Conservation (phyloP, 2,797 vertebrate species). For the Sebastes trivittatus region DNA sequence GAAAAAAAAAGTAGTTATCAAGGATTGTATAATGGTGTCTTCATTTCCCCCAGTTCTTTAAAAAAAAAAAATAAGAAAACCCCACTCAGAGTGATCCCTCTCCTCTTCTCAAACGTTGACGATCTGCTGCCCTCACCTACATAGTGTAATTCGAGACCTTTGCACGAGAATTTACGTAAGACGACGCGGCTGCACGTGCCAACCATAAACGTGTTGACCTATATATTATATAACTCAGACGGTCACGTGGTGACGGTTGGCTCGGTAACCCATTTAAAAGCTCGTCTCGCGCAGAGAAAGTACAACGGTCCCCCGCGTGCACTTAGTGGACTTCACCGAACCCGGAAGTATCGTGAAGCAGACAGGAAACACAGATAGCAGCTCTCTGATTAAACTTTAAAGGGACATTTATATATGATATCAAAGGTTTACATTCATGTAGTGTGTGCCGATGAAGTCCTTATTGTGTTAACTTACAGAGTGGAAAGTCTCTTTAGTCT, state of each 20-base stretch:
- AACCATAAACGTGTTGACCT: slow-evolving; percentile 76
- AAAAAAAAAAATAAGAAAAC: not conserved
- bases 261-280: slow-evolving; percentile 60
- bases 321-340: too few relatives aligned
- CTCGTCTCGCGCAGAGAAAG: slow-evolving; percentile 39
- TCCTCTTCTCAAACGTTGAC: accelerated
- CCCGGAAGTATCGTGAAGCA: slow-evolving; percentile 9
- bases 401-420: too few relatives aligned
- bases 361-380: not conserved
- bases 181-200: slow-evolving; percentile 69
- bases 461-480: too few relatives aligned
- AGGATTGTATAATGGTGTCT: not conserved
- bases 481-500: too few relatives aligned
- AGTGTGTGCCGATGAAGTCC: too few relatives aligned
- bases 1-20: not conserved
- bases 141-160: slow-evolving; percentile 73
- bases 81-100: slow-evolving; percentile 19
- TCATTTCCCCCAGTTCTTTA: not conserved
- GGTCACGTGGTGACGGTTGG: slow-evolving; percentile 60
- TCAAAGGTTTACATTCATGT: too few relatives aligned
- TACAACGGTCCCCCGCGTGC: not conserved
- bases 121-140: slow-evolving; percentile 70
- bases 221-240: slow-evolving; percentile 73
- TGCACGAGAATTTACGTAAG: slow-evolving; percentile 79
- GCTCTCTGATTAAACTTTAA: not conserved